A percentile compares a stretch with the other conserved stretches of the same genome.
phyloP scores from a whole-genome alignment of 2,113 vertebrate genomes.

The Oreochromis spilurus region DNA sequence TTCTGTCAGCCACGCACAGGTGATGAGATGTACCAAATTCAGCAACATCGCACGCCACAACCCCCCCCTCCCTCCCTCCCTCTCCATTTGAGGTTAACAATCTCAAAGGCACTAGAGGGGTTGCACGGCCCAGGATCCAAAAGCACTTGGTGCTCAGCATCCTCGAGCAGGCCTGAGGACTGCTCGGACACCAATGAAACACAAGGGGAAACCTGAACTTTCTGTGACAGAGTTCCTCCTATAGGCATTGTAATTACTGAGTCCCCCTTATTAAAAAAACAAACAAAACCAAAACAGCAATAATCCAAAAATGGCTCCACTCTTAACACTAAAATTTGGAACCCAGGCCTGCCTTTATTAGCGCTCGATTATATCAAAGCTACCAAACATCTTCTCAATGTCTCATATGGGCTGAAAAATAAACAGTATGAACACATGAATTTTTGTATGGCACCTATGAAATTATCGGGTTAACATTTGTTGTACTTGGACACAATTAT shows the following conservation, averaged over 20 bases:
- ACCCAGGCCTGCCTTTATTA: neutral
- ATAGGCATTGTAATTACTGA: neutral
- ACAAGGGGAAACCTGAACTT: neutral
- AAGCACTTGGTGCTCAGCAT: neutral
- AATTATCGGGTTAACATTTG: slow-evolving; percentile 69
- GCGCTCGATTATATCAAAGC: neutral
- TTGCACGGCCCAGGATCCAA: neutral
- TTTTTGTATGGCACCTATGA: slow-evolving; percentile 82
- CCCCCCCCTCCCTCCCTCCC: neutral
- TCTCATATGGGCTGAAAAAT: neutral
- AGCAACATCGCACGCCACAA: neutral
- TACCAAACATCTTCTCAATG: neutral
- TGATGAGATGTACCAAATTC: slow-evolving; percentile 12
- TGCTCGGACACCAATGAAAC: neutral
- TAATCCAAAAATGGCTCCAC: neutral
- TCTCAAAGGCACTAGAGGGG: neutral
- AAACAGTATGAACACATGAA: neutral
- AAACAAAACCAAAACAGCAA: neutral
- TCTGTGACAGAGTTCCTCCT: neutral
- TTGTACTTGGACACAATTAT: slow-evolving; percentile 83
- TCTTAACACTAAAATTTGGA: neutral
- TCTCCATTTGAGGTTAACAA: slow-evolving; percentile 1
- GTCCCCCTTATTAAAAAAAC: neutral
- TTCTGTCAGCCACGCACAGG: slow-evolving; percentile 14
- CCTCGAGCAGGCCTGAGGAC: neutral